Base-by-base conservation (phyloP, 2,113 vertebrate species). In the Cinclus cinclus region DNA sequence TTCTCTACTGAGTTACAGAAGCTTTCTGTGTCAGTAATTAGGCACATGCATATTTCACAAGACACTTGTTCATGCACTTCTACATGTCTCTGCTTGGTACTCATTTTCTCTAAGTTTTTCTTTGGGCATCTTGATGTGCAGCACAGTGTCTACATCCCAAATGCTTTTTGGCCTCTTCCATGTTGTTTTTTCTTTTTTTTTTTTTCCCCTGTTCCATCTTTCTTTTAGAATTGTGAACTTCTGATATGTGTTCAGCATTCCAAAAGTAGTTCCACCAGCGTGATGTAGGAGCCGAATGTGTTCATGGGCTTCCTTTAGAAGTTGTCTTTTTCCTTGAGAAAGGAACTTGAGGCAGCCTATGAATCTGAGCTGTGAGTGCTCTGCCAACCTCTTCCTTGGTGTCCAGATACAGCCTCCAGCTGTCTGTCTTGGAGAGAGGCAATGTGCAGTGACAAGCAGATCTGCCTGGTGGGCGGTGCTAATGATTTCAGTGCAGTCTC, bases 391-490 rank as follows among this genome's bases (percentile, higher is more conserved):
- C 44, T 63, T 81, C 41, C 56, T 8, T 44, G 56, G 74, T 62
- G 89, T 73, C 93, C 85, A 77, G 42, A 71, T 10, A 2, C 52
- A 86, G 80, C 41, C 59, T 88, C 70, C 93, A 91, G 65, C 49
- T 71, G 62, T 3, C 73, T 89, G 52, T 37, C 89, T 93, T 49
- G 62, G 84, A 88, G 59, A 23, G 24, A 56, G 37, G 10, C 42
- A 64, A n/a, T 3, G 24, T 25, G 60, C 3, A 13, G 79, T 64
- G 90, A 79, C 56, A 60, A 70, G 74, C 37, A 35, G 73, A 70
- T 90, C 80, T 93, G 85, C 85, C 73, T 65, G 2, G 93, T 94
- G 92, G 87, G 82, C 13, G 85, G 93, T 94, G 95, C 85, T 93
- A 86, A 94, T 81, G 88, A 93, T 95, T 94, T 94, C 92, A 94